A percentile compares a stretch with the other conserved stretches of the same genome.
These are phyloP conservation scores for Eristalis intricaria DNA, from an alignment of 2,888 invertebrate genomes.

Conservation along the genomic window DNA sequence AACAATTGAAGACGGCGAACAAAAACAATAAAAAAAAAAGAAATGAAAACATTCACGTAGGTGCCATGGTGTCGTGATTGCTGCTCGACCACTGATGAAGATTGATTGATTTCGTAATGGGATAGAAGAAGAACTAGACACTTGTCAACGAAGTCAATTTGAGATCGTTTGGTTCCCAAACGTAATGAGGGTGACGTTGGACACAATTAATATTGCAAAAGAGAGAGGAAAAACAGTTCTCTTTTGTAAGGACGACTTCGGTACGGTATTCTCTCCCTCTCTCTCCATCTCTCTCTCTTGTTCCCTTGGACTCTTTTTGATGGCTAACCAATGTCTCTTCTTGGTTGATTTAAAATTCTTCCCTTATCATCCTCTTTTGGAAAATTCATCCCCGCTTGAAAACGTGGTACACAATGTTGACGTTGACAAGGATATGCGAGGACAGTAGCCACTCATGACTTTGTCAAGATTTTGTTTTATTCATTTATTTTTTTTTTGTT, in stretches of 20 bases:
- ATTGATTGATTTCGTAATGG: slow-evolving; percentile 64
- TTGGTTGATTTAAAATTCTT: slow-evolving; percentile 52
- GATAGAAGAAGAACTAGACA: slow-evolving; percentile 27
- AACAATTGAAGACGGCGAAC: not conserved
- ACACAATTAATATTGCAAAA: slow-evolving; percentile 70
- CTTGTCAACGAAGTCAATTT: slow-evolving; percentile 54
- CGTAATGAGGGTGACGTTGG: slow-evolving; percentile 2
- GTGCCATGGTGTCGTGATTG: slow-evolving; percentile 69
- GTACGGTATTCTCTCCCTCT: not conserved
- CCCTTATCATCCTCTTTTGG: slow-evolving; percentile 30
- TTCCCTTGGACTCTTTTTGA: not conserved
- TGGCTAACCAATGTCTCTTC: slow-evolving; percentile 11
- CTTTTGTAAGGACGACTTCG: not conserved
- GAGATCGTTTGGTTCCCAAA: not conserved
- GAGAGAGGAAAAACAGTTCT: slow-evolving; percentile 5
- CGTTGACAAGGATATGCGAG: slow-evolving; percentile 71
- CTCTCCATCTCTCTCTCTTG: not conserved
- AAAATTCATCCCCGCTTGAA: slow-evolving; percentile 29
- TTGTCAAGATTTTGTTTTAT: slow-evolving; percentile 35
- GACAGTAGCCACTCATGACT: slow-evolving; percentile 70
- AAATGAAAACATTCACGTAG: slow-evolving; percentile 15
- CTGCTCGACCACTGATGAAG: slow-evolving; percentile 54
- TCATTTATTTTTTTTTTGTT: not conserved
- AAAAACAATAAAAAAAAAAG: not conserved
- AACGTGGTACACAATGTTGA: slow-evolving; percentile 53